Base-by-base conservation (phyloP, 2,888 invertebrate genomes). In the Drosophila meridionalis region DNA sequence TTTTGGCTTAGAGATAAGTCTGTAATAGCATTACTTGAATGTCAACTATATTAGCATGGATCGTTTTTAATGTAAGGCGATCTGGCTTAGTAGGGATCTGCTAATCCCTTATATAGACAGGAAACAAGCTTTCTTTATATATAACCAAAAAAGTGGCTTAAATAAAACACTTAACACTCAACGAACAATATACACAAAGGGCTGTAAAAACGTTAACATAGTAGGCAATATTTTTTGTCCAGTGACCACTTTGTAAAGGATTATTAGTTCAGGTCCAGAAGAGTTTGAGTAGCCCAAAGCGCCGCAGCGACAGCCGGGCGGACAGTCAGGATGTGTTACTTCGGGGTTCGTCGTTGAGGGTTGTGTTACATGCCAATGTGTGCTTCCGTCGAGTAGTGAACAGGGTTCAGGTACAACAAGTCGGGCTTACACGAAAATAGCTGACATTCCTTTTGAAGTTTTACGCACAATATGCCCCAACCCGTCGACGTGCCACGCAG, bases 381-480 rank as follows among this genome's bases (percentile, higher is more conserved):
- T 66, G 48, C 47, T 30, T 12, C 52, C 38, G 55, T 6, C 11
- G 53, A 47, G 48, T 28, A 50, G 48, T 48, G 55, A 52, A 32
- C 34, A 57, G 52, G 63, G 48, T 48, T 30, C 66, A 73, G 77
- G 68, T 75, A 67, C 47, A 45, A 62, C 47, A 45, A 62, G 73
- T 52, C 63, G 77, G 70, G 58, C 76, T 82, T 76, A 77, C 70
- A 88, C 85, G 76, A 77, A 90, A 90, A 90, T 90, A 90, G 76
- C 89, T 78, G 69, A 64, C 76, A 90, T 90, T 91, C 89, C 89
- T 85, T 90, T 90, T 90, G 90, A 90, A 90, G 89, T 90, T 90
- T 85, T 85, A 88, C 90, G 87, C 90, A 88, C 86, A 87, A 81
- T 83, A 80, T 87, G 83, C 79, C 73, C 64, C 66, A 50, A 12